Conservation (phyloP, 2,797 vertebrate genomes). For the Gambelia wislizenii region DNA sequence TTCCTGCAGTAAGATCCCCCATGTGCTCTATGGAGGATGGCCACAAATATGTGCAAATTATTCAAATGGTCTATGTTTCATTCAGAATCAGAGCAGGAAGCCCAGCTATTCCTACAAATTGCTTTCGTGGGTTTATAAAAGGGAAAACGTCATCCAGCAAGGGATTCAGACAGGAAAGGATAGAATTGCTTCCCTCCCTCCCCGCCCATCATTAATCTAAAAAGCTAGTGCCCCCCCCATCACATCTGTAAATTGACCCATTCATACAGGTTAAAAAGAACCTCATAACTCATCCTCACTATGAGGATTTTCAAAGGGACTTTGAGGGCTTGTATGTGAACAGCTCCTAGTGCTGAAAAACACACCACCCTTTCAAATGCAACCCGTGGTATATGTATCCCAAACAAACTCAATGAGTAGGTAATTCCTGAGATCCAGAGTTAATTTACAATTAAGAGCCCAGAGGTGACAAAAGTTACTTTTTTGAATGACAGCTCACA, state of each 20-base stretch:
- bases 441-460: neutral
- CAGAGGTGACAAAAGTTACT: neutral
- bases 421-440: neutral
- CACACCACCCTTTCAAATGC: neutral
- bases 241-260: neutral
- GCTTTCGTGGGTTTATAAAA: neutral
- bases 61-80: neutral
- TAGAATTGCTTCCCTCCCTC: neutral
- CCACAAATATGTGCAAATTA: neutral
- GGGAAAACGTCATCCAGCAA: neutral
- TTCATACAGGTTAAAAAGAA: neutral
- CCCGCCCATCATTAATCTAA: neutral
- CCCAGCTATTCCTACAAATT: neutral
- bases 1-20: neutral
- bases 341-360: slow-evolving; percentile 44
- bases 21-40: neutral
- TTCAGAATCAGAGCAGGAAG: neutral
- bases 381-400: neutral
- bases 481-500: neutral
- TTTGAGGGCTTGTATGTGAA: neutral
- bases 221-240: neutral
- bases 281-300: neutral
- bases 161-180: neutral
- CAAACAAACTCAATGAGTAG: neutral
- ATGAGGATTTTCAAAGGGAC: neutral